Base-by-base conservation (phyloP, 1,140 invertebrate species). In the Nasonia longicornis region DNA sequence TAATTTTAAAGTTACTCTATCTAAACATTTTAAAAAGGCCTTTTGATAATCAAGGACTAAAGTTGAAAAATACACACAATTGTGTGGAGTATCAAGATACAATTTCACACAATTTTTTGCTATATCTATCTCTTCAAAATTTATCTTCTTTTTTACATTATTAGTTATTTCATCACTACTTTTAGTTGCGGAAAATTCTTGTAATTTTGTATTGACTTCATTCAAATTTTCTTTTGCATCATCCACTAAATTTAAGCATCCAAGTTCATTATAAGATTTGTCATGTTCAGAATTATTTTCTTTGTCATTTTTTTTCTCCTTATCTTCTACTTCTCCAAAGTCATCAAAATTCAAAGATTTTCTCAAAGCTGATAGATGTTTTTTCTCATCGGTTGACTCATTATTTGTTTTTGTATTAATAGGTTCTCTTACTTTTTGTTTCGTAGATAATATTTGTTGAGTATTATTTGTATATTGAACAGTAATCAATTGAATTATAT, bases 11-110 rank as follows among this genome's bases (percentile, higher is more conserved):
- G 93, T 93, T 2, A 89, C 84, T 84, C 91, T 89, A 85, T 94
- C 93, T 45, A 94, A 88, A 81, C 88, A 86, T 31, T 85, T 84
- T 38, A 94, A 84, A n/a, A 93, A 85, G 22, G 88, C 83, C 42
- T 87, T 86, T 67, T 92, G 89, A 52, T 88, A 83, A 73, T 90
- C 86, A 35, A 94, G 86, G 79, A 92, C 90, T 74, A 85, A 87
- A n/a, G 89, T 88, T 63, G 93, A 91, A 90, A 94, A 94, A 87
- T 93, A 94, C 10, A 94, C 90, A 84, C 93, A 91, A 87, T 94
- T 94, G 83, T 94, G 93, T 31, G 92, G 86, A 14, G 89, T 86
- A 11, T 84, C 77, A 78, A 92, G 88, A 79, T 86, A 86, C 31
- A 78, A 58, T 78, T 58, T 79, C 35, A 73, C 1, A 66, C 31